Evolutionary conservation across 1,140 invertebrate species (phyloP).

Genomic region (Chymomyza costata): DNA sequence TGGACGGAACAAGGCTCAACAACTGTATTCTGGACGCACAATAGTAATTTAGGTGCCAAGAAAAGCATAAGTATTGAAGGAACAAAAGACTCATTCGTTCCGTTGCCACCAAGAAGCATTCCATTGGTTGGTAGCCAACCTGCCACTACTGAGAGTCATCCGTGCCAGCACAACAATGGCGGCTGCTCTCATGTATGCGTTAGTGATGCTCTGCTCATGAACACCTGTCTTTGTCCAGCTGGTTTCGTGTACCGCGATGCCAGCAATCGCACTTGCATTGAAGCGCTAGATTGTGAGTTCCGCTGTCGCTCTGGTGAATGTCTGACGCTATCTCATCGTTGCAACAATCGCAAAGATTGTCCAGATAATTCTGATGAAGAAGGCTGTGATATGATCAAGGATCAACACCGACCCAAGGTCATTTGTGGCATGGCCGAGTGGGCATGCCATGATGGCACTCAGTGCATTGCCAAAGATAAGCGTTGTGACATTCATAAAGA

Average conservation of each 20-base stretch:
- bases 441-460: conserved; percentile 77
- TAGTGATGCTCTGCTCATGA: conserved; percentile 38
- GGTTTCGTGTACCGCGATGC: conserved; percentile 76
- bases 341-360: conserved; percentile 84
- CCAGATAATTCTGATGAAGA: conserved; percentile 81
- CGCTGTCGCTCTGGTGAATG: conserved; percentile 81
- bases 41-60: conserved; percentile 70
- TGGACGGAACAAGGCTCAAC: conserved; percentile 78
- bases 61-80: conserved; percentile 57
- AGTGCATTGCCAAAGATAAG: conserved; percentile 75
- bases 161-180: conserved; percentile 80
- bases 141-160: conserved; percentile 72
- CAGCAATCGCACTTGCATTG: conserved; percentile 77
- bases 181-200: conserved; percentile 86
- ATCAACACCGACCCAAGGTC: conserved; percentile 45
- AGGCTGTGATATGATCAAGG: conserved; percentile 76
- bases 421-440: conserved; percentile 79
- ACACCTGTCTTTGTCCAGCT: conserved; percentile 80
- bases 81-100: background rate
- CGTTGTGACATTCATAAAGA: conserved; percentile 85
- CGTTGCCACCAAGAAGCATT: conserved; percentile 34
- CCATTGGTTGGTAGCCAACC: conserved; percentile 35
- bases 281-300: conserved; percentile 76
- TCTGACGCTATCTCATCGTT: conserved; percentile 79
- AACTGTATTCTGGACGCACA: conserved; percentile 79